Conservation (phyloP, 1,140 invertebrate genomes). For the Aporrectodea caliginosa region DNA sequence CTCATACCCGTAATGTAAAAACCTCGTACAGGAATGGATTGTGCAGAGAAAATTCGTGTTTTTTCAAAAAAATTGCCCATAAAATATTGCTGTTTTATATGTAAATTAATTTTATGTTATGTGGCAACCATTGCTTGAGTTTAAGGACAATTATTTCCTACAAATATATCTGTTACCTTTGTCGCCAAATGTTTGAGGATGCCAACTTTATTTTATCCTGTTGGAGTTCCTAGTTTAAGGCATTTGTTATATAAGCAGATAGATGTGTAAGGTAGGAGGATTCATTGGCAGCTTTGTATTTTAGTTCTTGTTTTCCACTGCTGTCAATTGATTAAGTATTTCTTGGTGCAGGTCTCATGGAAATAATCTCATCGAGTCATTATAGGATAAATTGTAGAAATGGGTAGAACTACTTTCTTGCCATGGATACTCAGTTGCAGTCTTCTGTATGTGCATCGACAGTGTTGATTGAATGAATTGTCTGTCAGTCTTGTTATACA, state of each 20-base stretch:
- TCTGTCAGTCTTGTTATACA: no score
- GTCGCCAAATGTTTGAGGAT: not conserved
- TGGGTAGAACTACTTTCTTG: not conserved
- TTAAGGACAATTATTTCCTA: not conserved
- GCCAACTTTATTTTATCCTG: not conserved
- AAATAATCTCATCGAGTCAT: not conserved
- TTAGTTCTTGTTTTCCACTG: not conserved
- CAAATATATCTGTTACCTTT: no score
- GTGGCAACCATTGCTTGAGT: not conserved
- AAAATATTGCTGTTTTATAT: not conserved
- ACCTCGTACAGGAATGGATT: no score
- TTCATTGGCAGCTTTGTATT: not conserved
- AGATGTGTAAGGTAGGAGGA: not conserved
- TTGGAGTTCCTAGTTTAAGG: not conserved
- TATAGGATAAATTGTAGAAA: not conserved
- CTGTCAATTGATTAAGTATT: not conserved
- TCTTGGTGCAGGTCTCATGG: not conserved
- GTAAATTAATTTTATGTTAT: not conserved
- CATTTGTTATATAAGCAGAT: not conserved
- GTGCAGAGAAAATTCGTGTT: not conserved
- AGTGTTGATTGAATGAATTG: not conserved
- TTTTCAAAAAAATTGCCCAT: not conserved
- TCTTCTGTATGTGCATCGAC: not conserved
- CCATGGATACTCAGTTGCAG: not conserved
- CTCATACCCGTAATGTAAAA: no score